Conservation (phyloP, 2,113 vertebrate genomes). For the Lepus timidus region DNA sequence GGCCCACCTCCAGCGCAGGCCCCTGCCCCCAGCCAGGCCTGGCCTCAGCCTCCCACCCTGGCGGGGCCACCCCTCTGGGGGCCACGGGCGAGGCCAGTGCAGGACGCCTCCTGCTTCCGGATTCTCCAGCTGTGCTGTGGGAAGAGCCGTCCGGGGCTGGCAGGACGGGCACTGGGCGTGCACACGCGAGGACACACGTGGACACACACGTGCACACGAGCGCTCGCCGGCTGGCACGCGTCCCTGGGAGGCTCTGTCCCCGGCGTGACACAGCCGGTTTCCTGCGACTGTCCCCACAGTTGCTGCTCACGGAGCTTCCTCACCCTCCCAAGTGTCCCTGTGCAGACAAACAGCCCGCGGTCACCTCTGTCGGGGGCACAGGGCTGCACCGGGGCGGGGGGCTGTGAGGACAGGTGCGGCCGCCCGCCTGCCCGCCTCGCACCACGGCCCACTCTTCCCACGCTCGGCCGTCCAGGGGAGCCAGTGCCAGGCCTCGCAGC, state of each 20-base stretch:
- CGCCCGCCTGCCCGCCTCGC: rapidly evolving
- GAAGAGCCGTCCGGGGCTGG: neutral
- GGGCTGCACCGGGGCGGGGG: neutral
- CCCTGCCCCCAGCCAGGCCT: neutral
- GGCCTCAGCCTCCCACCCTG: constrained; percentile 33
- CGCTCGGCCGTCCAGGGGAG: too few species aligned
- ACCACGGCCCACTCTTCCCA: neutral
- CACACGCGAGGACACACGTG: neutral
- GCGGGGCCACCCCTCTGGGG: neutral
- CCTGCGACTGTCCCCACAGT: neutral
- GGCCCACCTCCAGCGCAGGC: neutral
- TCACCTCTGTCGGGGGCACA: neutral
- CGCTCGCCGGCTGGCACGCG: too few species aligned
- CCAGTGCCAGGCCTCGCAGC: neutral
- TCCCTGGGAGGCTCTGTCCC: too few species aligned
- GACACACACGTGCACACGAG: too few species aligned
- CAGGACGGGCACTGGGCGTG: rapidly evolving
- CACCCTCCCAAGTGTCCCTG: neutral
- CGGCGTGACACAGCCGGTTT: neutral
- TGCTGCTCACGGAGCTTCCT: neutral
- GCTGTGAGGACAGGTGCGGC: too few species aligned
- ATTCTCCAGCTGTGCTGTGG: neutral
- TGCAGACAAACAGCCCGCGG: neutral
- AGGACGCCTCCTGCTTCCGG: neutral
- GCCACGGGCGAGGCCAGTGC: neutral